These are phyloP conservation scores for Aphidius ervi DNA, from an alignment of 1,140 invertebrate genomes.

Conservation along the genomic window DNA sequence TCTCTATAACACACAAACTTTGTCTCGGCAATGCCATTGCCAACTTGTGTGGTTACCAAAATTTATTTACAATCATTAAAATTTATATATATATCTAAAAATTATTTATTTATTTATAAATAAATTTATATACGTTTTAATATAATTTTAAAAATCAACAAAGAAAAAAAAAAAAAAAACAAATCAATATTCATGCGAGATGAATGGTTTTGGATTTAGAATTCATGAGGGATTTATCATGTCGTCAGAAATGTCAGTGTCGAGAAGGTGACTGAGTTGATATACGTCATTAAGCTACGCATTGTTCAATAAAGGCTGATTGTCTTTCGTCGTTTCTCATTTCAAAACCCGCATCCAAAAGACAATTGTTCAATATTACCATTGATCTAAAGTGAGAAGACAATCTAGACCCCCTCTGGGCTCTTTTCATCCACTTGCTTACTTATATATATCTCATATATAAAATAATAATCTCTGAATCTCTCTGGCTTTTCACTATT, in stretches of 20 bases:
- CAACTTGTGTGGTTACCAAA: slow-evolving; percentile 18
- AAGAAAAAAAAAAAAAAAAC: background rate
- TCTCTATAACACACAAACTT: slow-evolving; percentile 47
- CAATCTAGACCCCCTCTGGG: slow-evolving; percentile 27
- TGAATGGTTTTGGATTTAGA: background rate
- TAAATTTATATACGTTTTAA: background rate
- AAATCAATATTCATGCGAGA: too few relatives aligned
- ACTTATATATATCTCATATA: slow-evolving; percentile 29
- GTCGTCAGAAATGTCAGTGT: too few relatives aligned
- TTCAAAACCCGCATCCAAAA: slow-evolving; percentile 46
- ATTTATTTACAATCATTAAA: too few relatives aligned
- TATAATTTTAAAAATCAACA: background rate
- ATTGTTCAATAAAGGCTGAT: slow-evolving; percentile 52
- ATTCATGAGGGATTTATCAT: background rate
- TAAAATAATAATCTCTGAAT: slow-evolving; percentile 11
- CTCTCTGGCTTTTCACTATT: background rate
- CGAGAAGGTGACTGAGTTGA: slow-evolving; percentile 22
- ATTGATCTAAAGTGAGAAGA: slow-evolving; percentile 51
- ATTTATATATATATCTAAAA: too few relatives aligned
- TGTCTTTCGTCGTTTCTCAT: slow-evolving; percentile 49
- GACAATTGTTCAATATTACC: slow-evolving; percentile 56
- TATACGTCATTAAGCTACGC: slow-evolving; percentile 52
- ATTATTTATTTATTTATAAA: slow-evolving; percentile 13
- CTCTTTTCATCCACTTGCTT: slow-evolving; percentile 28
- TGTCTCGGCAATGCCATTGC: slow-evolving; percentile 46